Percentiles rank a stretch among this genome's conserved stretches.
Conservation (phyloP, 2,113 vertebrate species). For the Leptocoma aspasia region DNA sequence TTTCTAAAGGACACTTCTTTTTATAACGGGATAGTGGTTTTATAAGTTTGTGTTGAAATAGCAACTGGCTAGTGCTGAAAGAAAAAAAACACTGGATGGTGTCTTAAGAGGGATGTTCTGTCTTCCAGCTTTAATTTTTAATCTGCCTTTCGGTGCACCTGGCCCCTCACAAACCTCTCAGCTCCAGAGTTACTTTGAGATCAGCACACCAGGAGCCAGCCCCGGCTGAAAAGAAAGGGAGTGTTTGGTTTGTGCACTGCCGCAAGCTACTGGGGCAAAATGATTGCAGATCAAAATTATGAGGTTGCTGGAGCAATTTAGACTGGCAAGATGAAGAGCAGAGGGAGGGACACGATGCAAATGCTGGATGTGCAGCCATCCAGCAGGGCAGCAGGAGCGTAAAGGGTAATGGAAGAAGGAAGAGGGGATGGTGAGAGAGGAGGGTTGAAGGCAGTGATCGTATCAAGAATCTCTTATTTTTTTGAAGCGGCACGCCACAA, state of each 20-base stretch:
- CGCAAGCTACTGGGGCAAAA: not conserved
- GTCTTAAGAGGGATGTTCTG: not conserved
- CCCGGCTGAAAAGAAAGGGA: not conserved
- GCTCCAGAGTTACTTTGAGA: not conserved
- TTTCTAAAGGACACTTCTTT: not conserved
- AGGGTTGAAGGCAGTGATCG: not conserved
- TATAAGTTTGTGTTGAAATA: not conserved
- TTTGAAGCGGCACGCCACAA: accelerated
- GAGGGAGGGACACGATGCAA: not conserved
- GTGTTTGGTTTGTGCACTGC: not conserved
- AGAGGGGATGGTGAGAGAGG: not conserved
- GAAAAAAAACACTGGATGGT: not conserved
- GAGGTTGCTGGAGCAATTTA: not conserved
- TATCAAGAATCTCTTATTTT: not conserved
- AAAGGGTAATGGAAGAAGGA: constrained; percentile 3
- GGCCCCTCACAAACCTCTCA: not conserved
- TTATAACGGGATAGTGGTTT: not conserved
- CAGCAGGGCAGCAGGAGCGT: not conserved
- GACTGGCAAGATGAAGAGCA: not conserved
- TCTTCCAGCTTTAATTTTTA: not conserved
- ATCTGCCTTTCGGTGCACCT: not conserved
- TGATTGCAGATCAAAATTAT: not conserved
- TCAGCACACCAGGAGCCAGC: not conserved
- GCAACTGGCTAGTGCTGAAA: not conserved
- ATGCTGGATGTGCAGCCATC: not conserved